Percentiles rank a stretch among this genome's conserved stretches.
These are phyloP conservation scores for Megaceryle maxima DNA, from an alignment of 2,113 vertebrate species.

Conservation along the genomic window DNA sequence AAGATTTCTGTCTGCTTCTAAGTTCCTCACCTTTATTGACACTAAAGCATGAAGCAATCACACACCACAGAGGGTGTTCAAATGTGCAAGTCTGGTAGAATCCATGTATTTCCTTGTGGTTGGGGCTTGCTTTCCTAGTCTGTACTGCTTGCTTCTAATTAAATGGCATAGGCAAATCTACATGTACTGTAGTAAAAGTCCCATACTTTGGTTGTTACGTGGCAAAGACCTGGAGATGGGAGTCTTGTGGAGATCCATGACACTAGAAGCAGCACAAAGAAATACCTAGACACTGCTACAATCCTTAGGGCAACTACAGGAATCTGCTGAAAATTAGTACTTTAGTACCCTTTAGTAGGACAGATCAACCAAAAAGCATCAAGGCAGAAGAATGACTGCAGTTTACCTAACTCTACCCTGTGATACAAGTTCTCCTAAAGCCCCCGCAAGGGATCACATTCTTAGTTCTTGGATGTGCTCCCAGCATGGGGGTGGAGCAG, in stretches of 20 bases:
- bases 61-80: neutral
- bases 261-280: neutral
- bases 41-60: neutral
- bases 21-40: neutral
- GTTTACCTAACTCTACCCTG: neutral
- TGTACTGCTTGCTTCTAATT: neutral
- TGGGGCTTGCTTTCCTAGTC: neutral
- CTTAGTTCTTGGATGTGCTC: slow-evolving; percentile 18
- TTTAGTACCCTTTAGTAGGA: neutral
- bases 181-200: neutral
- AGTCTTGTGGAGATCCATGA: neutral
- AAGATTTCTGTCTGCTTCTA: neutral
- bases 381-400: neutral
- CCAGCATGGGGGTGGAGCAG: neutral
- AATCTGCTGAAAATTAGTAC: neutral
- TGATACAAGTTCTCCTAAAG: neutral
- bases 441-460: neutral
- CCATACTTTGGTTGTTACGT: neutral
- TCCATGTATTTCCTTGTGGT: rapidly evolving
- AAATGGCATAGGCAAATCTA: neutral
- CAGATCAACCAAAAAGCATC: neutral
- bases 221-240: neutral
- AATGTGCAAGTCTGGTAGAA: neutral
- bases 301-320: neutral
- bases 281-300: neutral